phyloP scores from a whole-genome alignment of 2,113 vertebrate genomes.

The Phaethon lepturus region DNA sequence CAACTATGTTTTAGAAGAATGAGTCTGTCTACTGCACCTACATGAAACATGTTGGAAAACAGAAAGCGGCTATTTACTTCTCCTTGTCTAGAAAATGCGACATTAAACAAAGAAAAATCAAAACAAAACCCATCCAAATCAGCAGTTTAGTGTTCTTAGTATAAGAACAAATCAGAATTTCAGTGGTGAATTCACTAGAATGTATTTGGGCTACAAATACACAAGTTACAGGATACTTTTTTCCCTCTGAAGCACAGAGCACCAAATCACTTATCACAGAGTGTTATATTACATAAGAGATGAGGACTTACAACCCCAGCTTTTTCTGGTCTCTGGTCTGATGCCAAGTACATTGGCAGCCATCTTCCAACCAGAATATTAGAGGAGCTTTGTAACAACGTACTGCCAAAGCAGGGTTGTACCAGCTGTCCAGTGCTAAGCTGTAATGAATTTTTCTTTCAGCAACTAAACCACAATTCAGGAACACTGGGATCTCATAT shows the following conservation, averaged over 20 bases:
- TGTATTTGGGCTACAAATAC: not conserved
- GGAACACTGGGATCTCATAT: not conserved
- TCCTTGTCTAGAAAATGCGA: not conserved
- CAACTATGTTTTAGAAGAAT: not conserved
- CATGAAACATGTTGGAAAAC: not conserved
- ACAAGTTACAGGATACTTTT: not conserved
- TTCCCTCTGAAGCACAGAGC: not conserved
- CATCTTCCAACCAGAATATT: not conserved
- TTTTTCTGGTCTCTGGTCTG: not conserved
- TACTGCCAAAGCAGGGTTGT: not conserved
- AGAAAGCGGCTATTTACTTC: not conserved
- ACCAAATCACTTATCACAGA: not conserved
- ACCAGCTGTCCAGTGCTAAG: not conserved
- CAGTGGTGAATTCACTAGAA: not conserved
- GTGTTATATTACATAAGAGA: not conserved
- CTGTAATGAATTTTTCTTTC: not conserved
- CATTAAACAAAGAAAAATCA: not conserved
- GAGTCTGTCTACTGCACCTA: not conserved
- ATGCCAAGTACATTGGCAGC: not conserved
- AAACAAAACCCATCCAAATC: not conserved
- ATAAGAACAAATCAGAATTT: not conserved
- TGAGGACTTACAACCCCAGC: not conserved
- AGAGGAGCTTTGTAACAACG: not conserved
- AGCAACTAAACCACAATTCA: not conserved
- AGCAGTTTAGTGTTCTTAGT: not conserved